phyloP scores from a whole-genome alignment of 2,888 invertebrate species.

The Cylindroiulus punctatus region DNA sequence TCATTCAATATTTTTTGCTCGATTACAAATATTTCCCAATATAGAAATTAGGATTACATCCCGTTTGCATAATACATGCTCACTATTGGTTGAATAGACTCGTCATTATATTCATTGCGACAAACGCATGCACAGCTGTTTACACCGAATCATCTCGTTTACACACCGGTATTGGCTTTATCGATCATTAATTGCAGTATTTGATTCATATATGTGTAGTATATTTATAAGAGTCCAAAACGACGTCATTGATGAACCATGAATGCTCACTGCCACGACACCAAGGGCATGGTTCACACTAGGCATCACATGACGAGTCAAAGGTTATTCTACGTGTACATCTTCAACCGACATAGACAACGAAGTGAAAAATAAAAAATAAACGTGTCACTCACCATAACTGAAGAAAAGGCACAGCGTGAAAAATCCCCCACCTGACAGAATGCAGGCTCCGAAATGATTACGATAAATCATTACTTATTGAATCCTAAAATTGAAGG shows the following conservation, averaged over 20 bases:
- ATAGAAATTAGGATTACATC: no score
- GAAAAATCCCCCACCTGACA: background rate
- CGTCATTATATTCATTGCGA: no score
- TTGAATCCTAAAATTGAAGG: background rate
- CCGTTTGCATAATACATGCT: no score
- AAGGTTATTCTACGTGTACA: background rate
- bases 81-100: no score
- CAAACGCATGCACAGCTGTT: no score
- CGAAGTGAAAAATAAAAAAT: background rate
- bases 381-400: background rate
- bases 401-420: background rate
- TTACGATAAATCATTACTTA: background rate
- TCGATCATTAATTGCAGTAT: no score
- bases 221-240: background rate
- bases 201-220: background rate
- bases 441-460: background rate
- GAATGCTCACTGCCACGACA: background rate
- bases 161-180: no score
- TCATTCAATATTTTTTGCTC: no score
- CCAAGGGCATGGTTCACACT: no score
- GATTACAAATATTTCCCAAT: no score
- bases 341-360: background rate
- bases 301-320: background rate
- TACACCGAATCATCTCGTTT: no score
- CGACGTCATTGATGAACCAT: background rate